Base-by-base conservation (phyloP, 1,140 invertebrate genomes). In the Orius insidiosus region DNA sequence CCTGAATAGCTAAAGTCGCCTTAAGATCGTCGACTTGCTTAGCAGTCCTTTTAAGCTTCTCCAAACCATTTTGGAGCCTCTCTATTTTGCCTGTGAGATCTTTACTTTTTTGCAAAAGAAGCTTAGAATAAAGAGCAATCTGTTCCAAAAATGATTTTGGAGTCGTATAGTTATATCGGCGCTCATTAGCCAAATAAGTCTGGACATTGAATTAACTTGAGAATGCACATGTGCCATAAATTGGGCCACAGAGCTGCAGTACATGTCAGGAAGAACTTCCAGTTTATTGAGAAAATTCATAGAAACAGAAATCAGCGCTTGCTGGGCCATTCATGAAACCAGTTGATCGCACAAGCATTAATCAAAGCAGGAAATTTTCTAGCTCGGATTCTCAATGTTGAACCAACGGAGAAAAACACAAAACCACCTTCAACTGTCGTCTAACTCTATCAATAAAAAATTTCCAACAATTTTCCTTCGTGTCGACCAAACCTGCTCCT, bases 291-390 rank as follows among this genome's bases (percentile, higher is more conserved):
- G 64, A 62, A 95, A 96, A 55, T 79, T 75, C 60, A 81, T 76
- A 31, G 88, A 85, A 1, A 96, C 93, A 16, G 86, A 89, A 39
- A 89, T 78, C n/a, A 93, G 63, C 18, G 88, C 88, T 65, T 95
- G 87, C 67, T 93, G 85, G 92, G 92, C 93, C 93, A 97, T 68
- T 94, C 88, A 59, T 96, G 89, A 62, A 96, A 96, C 92, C 92
- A 97, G 63, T 95, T 92, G 50, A 95, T 92, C 45, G 80, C 78
- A 9, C 90, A 94, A 58, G 85, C 89, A 63, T 93, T 96, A 51
- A 90, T 86, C 34, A 97, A 74, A 38, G 90, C 89, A 11, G 92
- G 93, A 64, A 96, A 97, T 68, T 95, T 93, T 52, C 92, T 71
- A 32, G 86, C 85, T 55, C 92, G 72, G 31, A 94, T 80, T 57